Evolutionary conservation across 2,888 invertebrate genomes (phyloP).

Genomic region (Acleris sparsana): DNA sequence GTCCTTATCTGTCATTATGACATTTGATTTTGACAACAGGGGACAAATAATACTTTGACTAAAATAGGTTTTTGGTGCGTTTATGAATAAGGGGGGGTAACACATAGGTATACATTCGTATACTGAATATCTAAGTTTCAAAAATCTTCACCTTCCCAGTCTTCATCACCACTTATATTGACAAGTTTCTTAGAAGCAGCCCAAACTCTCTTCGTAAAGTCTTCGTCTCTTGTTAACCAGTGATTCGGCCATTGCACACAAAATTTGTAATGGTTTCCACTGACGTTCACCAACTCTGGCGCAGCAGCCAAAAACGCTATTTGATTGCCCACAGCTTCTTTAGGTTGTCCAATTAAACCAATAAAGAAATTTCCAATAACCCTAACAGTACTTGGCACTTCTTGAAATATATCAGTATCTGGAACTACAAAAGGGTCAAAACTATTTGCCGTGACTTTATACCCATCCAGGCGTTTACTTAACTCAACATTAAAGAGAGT

Average conservation of each 20-base stretch:
- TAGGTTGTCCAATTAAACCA: constrained; percentile 61
- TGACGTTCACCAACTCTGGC: constrained; percentile 53
- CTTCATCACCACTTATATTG: constrained; percentile 57
- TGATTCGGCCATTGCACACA: constrained; percentile 62
- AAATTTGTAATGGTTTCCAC: constrained; percentile 67
- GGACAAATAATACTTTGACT: too few relatives aligned
- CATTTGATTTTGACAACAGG: too few relatives aligned
- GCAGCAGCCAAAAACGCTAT: constrained; percentile 65
- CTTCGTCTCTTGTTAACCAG: constrained; percentile 57
- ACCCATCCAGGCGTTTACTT: constrained; percentile 77
- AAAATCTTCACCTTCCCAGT: constrained; percentile 57
- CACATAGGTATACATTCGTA: background rate
- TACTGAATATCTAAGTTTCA: background rate
- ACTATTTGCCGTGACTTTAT: constrained; percentile 86
- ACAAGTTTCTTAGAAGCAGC: constrained; percentile 61
- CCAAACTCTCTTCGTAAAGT: constrained; percentile 61
- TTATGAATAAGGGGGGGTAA: too few relatives aligned
- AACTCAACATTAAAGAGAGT: constrained; percentile 85
- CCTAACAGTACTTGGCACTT: constrained; percentile 50
- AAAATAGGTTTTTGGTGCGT: too few relatives aligned
- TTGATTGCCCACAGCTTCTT: constrained; percentile 65
- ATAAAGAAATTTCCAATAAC: constrained; percentile 55
- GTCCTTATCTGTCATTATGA: too few relatives aligned
- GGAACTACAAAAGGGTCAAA: constrained; percentile 80
- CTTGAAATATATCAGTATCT: constrained; percentile 61